Evolutionary conservation across 2,888 invertebrate genomes (phyloP), one percentile per base, ranked within the genome.

Genomic region (Actias luna): DNA sequence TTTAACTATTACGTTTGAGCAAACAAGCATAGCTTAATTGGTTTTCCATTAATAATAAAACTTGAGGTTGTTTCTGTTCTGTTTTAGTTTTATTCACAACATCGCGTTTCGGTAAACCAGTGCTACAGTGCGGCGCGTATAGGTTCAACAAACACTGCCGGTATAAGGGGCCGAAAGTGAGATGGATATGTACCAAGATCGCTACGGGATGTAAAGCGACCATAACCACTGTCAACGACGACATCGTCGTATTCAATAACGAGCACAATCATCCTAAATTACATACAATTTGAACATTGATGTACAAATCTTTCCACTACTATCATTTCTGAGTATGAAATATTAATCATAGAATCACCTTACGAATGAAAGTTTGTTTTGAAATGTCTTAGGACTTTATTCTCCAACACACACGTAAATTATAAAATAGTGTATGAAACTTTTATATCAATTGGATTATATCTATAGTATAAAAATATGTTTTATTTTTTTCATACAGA

Each of bases 181-280:
- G 73, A 25, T 82, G 82, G 82, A 61, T 62, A 2, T 80, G 80
- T 62, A 64, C 65, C 5, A 72, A 64, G 58, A 64, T 60, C 31
- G 63, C 67, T 27, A 36, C 27, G 0, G 76, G 79, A 0, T 83
- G 83, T 59, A 67, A 64, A 7, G 80, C 81, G 5, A 63, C 60
- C 33, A 22, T 82, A 55, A 68, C 65, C 60, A 79, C 82, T 0
- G 7, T 76, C 2, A 65, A 74, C 1, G 64, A 70, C 22, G 62
- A 63, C 1, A 68, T 82, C 27, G 46, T 80, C 3, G 65, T 60
- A 14, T 50, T 63, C 16, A 60, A 61, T 25, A 60, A 65, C 58
- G 64, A 67, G 35, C 75, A 71, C 59, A 70, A 65, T 39, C 70
- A 68, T 65, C 60, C 29, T 39, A 52, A 33, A 42, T 31, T 8